Percentiles rank a stretch among this genome's conserved stretches.
These are phyloP conservation scores for Ammospiza nelsoni DNA, from an alignment of 2,113 vertebrate genomes.

Conservation along the genomic window DNA sequence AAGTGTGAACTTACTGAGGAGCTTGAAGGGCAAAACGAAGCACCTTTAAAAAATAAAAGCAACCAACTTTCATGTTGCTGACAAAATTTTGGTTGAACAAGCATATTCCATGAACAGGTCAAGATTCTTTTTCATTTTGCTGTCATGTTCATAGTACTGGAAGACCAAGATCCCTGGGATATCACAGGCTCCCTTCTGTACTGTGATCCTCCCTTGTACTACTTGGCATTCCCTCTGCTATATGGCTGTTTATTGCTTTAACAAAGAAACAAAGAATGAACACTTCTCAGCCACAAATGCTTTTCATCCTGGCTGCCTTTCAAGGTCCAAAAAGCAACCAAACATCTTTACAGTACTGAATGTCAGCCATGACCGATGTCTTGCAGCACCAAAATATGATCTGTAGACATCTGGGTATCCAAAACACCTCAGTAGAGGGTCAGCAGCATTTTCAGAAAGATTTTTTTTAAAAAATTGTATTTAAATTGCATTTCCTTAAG, in stretches of 20 bases:
- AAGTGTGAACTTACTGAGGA: neutral
- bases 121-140: neutral
- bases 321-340: neutral
- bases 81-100: neutral
- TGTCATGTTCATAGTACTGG: neutral
- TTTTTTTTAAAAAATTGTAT: neutral
- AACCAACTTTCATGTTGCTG: neutral
- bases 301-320: neutral
- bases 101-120: neutral
- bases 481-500: neutral
- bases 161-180: neutral
- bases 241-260: fast-evolving
- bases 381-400: neutral
- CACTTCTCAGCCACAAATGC: neutral
- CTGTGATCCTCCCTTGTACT: too few relatives aligned
- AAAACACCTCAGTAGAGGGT: neutral
- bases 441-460: neutral
- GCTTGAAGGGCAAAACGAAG: neutral
- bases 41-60: neutral
- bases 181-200: neutral
- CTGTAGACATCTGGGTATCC: neutral
- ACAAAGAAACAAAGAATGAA: neutral
- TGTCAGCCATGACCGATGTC: neutral
- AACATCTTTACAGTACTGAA: neutral
- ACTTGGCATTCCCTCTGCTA: neutral